Evolutionary conservation across 2,888 invertebrate genomes (phyloP).

Genomic region (Drosophila vallismaia): DNA sequence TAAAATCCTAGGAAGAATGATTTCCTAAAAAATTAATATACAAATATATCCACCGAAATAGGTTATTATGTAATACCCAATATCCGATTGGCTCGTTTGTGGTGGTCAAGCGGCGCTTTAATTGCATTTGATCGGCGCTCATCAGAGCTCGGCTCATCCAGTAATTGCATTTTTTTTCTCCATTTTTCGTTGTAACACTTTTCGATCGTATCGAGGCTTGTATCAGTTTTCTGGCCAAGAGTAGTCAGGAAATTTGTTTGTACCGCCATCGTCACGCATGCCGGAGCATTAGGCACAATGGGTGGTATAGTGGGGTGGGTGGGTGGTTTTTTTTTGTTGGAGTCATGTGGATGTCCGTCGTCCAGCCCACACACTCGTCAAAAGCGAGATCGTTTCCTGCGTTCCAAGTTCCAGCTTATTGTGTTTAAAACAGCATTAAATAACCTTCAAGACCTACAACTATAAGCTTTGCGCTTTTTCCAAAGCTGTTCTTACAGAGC

Average conservation of each 20-base stretch:
- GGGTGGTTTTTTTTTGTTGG: slow-evolving; percentile 3
- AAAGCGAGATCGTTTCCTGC: slow-evolving; percentile 12
- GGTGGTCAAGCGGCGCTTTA: slow-evolving; percentile 52
- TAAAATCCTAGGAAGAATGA: no score
- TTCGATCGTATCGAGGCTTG: slow-evolving; percentile 53
- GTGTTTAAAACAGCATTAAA: not conserved
- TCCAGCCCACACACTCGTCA: slow-evolving; percentile 17
- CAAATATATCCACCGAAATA: not conserved
- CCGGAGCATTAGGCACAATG: slow-evolving; percentile 78
- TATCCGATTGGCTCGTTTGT: slow-evolving; percentile 19
- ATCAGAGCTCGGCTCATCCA: slow-evolving; percentile 47
- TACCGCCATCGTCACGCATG: slow-evolving; percentile 79
- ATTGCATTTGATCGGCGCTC: slow-evolving; percentile 66
- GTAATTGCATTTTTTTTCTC: slow-evolving; percentile 54
- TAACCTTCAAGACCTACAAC: slow-evolving; percentile 3
- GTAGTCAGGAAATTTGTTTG: slow-evolving; percentile 75
- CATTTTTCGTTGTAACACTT: slow-evolving; percentile 36
- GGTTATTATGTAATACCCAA: slow-evolving; percentile 18
- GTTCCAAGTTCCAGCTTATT: not conserved
- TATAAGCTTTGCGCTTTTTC: not conserved
- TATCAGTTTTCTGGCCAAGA: slow-evolving; percentile 36
- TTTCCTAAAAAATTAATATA: not conserved
- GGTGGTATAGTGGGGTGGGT: slow-evolving; percentile 13
- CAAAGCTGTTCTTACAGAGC: not conserved
- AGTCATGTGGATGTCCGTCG: slow-evolving; percentile 5